Percentiles rank a stretch among this genome's conserved stretches.
Evolutionary conservation across 35 echinoderm and acorn worm genomes (phyloP).

Genomic region (Strongylocentrotus purpuratus): DNA sequence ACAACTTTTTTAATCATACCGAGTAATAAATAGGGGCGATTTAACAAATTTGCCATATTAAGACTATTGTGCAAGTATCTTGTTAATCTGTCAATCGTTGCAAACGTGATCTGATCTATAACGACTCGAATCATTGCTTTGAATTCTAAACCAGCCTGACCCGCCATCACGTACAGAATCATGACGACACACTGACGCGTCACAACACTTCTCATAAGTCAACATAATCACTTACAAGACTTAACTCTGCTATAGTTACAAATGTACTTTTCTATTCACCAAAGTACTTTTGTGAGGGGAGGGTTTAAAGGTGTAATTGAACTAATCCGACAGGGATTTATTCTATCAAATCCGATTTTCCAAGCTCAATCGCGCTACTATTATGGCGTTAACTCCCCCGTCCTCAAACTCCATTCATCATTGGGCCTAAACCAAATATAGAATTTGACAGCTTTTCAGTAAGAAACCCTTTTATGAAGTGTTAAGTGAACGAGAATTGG

Average conservation of each 20-base stretch:
- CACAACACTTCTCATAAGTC: neutral
- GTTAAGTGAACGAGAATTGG: neutral
- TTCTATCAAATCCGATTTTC: neutral
- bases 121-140: neutral
- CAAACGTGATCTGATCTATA: too few species aligned
- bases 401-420: neutral
- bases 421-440: neutral
- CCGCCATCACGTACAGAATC: neutral
- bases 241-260: neutral
- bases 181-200: neutral
- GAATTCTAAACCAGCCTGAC: neutral
- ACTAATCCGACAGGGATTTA: neutral
- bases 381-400: neutral
- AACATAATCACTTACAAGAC: neutral
- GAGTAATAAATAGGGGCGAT: too few species aligned
- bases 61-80: too few species aligned
- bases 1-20: too few species aligned
- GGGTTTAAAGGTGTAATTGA: constrained; percentile 17
- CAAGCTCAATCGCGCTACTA: neutral
- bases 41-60: too few species aligned
- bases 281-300: neutral
- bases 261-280: neutral
- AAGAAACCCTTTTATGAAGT: neutral
- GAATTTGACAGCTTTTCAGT: constrained; percentile 1
- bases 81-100: too few species aligned